These are phyloP conservation scores for Rhyacichthys aspro DNA, from an alignment of 2,797 vertebrate species.

Conservation along the genomic window DNA sequence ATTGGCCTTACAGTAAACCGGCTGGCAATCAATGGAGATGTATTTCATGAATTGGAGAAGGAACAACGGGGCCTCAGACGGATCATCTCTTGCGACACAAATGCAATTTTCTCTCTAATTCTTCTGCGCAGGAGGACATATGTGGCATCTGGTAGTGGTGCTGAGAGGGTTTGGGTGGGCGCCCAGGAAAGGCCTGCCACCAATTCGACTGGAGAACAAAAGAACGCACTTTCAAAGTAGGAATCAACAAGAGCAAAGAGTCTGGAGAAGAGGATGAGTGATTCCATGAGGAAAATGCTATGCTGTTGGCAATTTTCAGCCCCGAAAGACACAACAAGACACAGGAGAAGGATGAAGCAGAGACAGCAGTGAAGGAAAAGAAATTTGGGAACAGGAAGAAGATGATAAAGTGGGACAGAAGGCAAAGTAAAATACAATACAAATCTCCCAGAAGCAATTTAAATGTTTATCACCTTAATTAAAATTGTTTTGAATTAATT, in stretches of 20 bases:
- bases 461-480: conserved; percentile 67
- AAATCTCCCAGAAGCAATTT: conserved; percentile 52
- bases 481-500: conserved; percentile 58
- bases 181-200: conserved; percentile 21
- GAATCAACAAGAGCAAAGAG: conserved; percentile 24
- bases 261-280: conserved; percentile 30
- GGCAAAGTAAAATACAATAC: conserved; percentile 22
- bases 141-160: conserved; percentile 24
- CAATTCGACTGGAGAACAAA: conserved; percentile 21
- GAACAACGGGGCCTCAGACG: conserved; percentile 41
- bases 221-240: conserved; percentile 28
- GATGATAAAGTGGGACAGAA: conserved; percentile 1
- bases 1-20: conserved; percentile 61
- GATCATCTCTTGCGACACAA: conserved; percentile 56
- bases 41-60: conserved; percentile 57
- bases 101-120: conserved; percentile 53
- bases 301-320: conserved; percentile 37
- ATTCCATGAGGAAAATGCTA: conserved; percentile 34
- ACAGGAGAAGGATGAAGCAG: not conserved
- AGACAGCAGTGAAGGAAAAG: not conserved
- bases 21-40: conserved; percentile 53
- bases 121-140: conserved; percentile 31
- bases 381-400: conserved; percentile 1
- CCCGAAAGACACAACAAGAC: conserved; percentile 18
- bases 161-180: conserved; percentile 32